These are phyloP conservation scores for Tetramorium parvispinum DNA, from an alignment of 1,140 invertebrate genomes.

Conservation along the genomic window DNA sequence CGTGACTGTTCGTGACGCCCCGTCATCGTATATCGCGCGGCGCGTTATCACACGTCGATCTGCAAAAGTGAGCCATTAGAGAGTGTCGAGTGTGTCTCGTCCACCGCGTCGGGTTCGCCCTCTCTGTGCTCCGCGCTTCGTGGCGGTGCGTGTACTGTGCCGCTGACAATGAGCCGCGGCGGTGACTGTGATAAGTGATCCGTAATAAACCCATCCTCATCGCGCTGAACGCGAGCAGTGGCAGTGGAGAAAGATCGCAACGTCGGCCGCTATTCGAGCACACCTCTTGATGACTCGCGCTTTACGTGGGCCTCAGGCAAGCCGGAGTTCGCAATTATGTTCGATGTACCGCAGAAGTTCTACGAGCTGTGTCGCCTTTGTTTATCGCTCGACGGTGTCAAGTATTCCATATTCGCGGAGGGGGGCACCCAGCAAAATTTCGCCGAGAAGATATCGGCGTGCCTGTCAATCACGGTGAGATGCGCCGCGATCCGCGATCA, in stretches of 20 bases:
- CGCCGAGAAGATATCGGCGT: conserved; percentile 85
- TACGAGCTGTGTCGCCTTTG: conserved; percentile 86
- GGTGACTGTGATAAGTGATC: conserved; percentile 82
- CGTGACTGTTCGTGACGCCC: no score
- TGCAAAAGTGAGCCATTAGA: no score
- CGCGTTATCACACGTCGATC: no score
- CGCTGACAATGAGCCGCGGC: conserved; percentile 82
- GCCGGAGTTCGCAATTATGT: conserved; percentile 83
- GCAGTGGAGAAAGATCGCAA: conserved; percentile 80
- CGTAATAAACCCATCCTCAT: conserved; percentile 69
- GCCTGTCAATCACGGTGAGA: conserved; percentile 85
- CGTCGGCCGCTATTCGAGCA: conserved; percentile 68
- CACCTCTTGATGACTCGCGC: conserved; percentile 76
- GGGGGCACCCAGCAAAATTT: conserved; percentile 84
- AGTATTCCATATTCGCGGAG: conserved; percentile 86
- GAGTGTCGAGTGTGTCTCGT: no score
- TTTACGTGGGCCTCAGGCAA: conserved; percentile 75
- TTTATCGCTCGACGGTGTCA: conserved; percentile 86
- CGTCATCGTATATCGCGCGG: no score
- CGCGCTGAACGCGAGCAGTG: conserved; percentile 75
- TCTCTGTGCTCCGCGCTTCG: background rate
- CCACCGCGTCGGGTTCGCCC: background rate
- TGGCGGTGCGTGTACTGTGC: conserved; percentile 72
- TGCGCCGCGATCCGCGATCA: background rate
- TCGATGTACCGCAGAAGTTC: conserved; percentile 86